Base-by-base conservation (phyloP, 2,888 invertebrate species). In the Adelphocoris suturalis region DNA sequence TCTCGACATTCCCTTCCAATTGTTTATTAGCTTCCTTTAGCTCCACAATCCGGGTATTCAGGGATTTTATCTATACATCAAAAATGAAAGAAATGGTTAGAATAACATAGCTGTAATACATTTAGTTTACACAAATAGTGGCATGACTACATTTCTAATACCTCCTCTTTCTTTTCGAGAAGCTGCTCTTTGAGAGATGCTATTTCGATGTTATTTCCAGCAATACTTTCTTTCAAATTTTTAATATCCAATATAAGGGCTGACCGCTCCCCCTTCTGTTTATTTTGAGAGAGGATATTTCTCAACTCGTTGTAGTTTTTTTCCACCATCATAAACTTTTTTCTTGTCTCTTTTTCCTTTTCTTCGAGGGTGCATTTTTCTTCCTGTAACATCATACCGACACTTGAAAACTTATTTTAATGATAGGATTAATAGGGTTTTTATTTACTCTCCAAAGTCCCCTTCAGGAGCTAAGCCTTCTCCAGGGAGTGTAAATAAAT, bases 81-180 rank as follows among this genome's bases (percentile, higher is more conserved):
- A 55, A 55, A 55, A 23, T 13, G 4, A 76, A 80, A 19, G 2
- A 46, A 23, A 37, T 37, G 37, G 7, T 37, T 37, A 4, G 37
- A 37, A 37, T 37, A 37, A 37, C 4, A n/a, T 55, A 52, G 3
- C 3, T 12, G 27, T 28, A 81, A 37, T 3, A 12, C 19, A 27
- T 19, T 14, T n/a, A 16, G 57, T 57, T 16, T n/a, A 19, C 19
- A 16, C n/a, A 2, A 57, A 9, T 4, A 57, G 1, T 57, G 19
- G 57, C 2, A 37, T 57, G n/a, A 57, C 9, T 57, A 57, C 9
- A 57, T 37, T 37, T 37, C 37, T 23, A 68, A 90, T 92, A 94
- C 94, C 93, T 94, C 94, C 91, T 93, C 93, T 91, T 93, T 93
- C 92, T 94, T 94, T 23, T 93, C 91, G 91, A 93, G 93, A 11